Evolutionary conservation across 2,888 invertebrate genomes (phyloP).

Genomic region (Tromatobia lineatoria): DNA sequence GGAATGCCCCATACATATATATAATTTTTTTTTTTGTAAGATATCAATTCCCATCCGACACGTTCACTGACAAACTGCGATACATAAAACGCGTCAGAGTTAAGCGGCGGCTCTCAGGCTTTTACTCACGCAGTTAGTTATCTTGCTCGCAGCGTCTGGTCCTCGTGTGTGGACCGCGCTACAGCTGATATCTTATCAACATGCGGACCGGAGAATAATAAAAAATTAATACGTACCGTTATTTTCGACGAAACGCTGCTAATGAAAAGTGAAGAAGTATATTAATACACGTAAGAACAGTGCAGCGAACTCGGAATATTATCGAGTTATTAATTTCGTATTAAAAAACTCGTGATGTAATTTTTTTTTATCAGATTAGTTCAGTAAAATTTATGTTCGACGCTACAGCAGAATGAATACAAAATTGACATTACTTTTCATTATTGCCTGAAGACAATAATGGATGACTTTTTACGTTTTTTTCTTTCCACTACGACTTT

Average conservation of each 20-base stretch:
- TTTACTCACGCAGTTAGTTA: constrained; percentile 30
- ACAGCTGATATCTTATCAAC: constrained; percentile 44
- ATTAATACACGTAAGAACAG: constrained; percentile 25
- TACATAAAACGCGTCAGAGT: constrained; percentile 1
- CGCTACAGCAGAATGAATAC: not conserved
- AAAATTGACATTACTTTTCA: too few relatives aligned
- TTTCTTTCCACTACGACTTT: not conserved
- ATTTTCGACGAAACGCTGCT: not conserved
- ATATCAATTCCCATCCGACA: constrained; percentile 13
- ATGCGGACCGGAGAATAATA: constrained; percentile 25
- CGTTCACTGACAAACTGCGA: constrained; percentile 3
- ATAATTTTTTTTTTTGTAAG: not conserved
- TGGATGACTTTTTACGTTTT: not conserved
- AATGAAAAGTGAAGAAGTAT: constrained; percentile 1
- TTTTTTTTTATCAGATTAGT: not conserved
- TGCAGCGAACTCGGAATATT: constrained; percentile 14
- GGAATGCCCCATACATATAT: too few relatives aligned
- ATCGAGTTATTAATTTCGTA: not conserved
- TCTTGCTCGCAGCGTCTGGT: constrained; percentile 5
- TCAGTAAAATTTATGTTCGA: not conserved
- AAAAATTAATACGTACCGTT: constrained; percentile 15
- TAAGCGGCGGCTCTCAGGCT: constrained; percentile 6
- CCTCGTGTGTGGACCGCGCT: not conserved
- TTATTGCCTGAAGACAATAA: not conserved
- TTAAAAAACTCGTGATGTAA: constrained; percentile 7